Base-by-base conservation (phyloP, 2,797 vertebrate genomes). In the Rhincodon typus region DNA sequence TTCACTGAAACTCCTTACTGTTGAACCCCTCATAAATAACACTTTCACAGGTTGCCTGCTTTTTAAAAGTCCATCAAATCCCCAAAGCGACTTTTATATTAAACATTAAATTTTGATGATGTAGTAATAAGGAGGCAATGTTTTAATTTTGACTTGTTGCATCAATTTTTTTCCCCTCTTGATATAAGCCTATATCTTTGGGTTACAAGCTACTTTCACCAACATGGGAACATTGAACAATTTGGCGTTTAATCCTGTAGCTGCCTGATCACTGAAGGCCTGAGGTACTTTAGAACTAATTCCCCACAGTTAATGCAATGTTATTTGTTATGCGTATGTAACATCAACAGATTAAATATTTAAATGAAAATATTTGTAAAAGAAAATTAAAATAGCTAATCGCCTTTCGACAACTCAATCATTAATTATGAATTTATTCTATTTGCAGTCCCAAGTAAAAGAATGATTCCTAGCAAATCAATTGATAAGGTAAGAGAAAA, bases 191-290 rank as follows among this genome's bases (percentile, higher is more conserved):
- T 97, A 97, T 97, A 98, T 97, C 96, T 97, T 96, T 97, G 97
- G 98, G 97, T 98, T 97, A 97, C 97, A 97, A 97, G 97, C 97
- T 97, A 97, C 97, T 96, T 97, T 96, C 97, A 98, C 96, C 97
- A 98, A 96, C 96, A 96, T 97, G 97, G 97, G 97, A 98, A 96
- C 97, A 97, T 97, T 97, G 97, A 96, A 97, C 97, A 97, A 97
- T 98, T 98, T 98, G 97, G 97, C 97, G 98, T 97, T 98, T 98
- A 98, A 98, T 98, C 98, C 97, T 97, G 98, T 97, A 98, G 98
- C 97, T 97, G 97, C 97, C 97, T 96, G 97, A 97, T 97, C 97
- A 97, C 96, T 97, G 97, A 98, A 97, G 97, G 96, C 96, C 97
- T 98, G 97, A 97, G 97, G 97, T 97, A 97, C 97, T 97, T 97